Conservation (phyloP, 2,888 invertebrate species). For the Pollenia griseotomentosa region DNA sequence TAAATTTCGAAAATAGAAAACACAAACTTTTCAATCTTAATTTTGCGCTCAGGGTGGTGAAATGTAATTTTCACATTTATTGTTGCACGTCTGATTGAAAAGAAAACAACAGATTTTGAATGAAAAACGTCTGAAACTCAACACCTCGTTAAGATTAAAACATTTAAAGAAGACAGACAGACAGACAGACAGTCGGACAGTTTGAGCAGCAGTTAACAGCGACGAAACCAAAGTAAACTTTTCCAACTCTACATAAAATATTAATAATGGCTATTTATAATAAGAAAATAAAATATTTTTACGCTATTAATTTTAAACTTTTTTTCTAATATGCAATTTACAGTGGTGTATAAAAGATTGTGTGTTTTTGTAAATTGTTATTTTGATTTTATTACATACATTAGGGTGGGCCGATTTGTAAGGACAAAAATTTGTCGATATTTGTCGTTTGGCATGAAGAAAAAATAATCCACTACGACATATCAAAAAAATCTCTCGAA, state of each 20-base stretch:
- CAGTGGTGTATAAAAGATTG: background rate
- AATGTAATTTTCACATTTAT: conserved; percentile 61
- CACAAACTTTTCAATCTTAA: conserved; percentile 45
- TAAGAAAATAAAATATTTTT: conserved; percentile 32
- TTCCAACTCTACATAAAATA: conserved; percentile 11
- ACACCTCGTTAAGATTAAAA: conserved; percentile 44
- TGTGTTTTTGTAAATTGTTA: too few species aligned
- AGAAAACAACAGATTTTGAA: background rate
- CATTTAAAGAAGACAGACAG: background rate
- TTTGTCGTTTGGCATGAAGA: too few species aligned
- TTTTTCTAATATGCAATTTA: background rate
- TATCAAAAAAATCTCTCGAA: too few species aligned
- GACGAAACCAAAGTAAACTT: background rate
- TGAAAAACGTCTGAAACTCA: conserved; percentile 43
- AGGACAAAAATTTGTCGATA: too few species aligned
- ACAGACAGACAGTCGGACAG: background rate
- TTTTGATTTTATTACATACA: too few species aligned
- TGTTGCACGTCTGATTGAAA: conserved; percentile 13
- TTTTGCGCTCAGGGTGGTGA: conserved; percentile 62
- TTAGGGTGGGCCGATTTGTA: too few species aligned
- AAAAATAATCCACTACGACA: too few species aligned
- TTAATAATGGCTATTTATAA: conserved; percentile 37
- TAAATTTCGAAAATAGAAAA: conserved; percentile 15
- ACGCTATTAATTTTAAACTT: conserved; percentile 33
- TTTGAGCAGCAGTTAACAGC: background rate